Evolutionary conservation across 2,888 invertebrate species (phyloP).

Genomic region (Diadegma fenestrale): DNA sequence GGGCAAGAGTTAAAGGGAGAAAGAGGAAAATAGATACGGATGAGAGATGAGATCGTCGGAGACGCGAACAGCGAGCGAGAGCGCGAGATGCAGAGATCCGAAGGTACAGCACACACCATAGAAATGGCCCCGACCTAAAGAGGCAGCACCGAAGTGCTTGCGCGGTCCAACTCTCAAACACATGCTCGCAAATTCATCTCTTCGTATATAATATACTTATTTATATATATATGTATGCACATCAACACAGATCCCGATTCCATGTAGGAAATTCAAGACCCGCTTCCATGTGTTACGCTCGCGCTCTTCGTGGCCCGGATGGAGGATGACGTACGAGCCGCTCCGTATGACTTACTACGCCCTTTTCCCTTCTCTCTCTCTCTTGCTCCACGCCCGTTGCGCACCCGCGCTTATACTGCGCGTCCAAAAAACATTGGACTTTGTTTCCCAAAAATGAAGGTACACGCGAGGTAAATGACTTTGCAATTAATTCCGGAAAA

Average conservation of each 20-base stretch:
- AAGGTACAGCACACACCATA: constrained; percentile 70
- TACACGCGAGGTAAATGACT: background rate
- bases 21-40: constrained; percentile 49
- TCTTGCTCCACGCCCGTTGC: constrained; percentile 77
- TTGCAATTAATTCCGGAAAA: background rate
- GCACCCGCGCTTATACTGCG: constrained; percentile 75
- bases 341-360: constrained; percentile 84
- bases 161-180: constrained; percentile 73
- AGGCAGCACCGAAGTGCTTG: constrained; percentile 78
- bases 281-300: constrained; percentile 80
- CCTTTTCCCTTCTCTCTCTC: constrained; percentile 82
- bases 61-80: constrained; percentile 64
- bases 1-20: constrained; percentile 36
- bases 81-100: constrained; percentile 67
- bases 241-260: constrained; percentile 22
- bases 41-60: constrained; percentile 65
- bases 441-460: constrained; percentile 60
- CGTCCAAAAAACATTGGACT: constrained; percentile 81
- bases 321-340: constrained; percentile 83
- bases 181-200: constrained; percentile 70
- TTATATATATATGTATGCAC: constrained; percentile 53
- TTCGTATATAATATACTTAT: constrained; percentile 65
- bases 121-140: constrained; percentile 77
- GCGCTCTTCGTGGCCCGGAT: constrained; percentile 80
- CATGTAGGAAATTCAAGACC: constrained; percentile 65